Evolutionary conservation across 2,888 invertebrate species (phyloP), one percentile per base, ranked within the genome.

Genomic region (Junonia oenone): DNA sequence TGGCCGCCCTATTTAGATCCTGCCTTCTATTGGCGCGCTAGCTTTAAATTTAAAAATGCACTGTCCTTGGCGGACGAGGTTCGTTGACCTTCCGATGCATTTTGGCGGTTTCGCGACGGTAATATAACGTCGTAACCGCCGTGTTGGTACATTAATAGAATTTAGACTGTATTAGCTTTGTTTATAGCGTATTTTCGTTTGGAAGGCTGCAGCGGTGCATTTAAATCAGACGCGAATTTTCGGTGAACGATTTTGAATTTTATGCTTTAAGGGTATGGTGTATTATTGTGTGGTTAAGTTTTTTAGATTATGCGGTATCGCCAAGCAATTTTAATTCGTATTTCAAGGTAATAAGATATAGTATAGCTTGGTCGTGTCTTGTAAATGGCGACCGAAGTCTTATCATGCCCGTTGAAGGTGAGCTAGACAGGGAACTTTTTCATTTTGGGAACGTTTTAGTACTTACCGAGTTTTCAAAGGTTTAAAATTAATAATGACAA

Each of bases 31-130:
- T 86, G 88, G 88, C 76, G 81, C 79, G 88, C 89, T 88, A 90
- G 84, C 81, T 79, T 87, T 80, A 78, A 82, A 82, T 81, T 87
- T 83, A 87, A 89, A 89, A 89, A 89, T 90, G 89, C 89, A 83
- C 83, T 90, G 90, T 90, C 90, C 90, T 90, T 90, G 89, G 88
- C 73, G 78, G 70, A 72, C 73, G 59, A 71, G 76, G 89, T 83
- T 86, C 89, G 81, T 87, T 77, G 83, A 89, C 88, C 90, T 89
- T 83, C 82, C 86, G 83, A 86, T 90, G 90, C 90, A 90, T 90
- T 90, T 90, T 75, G 90, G 90, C 77, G 81, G 82, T 89, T 87
- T 80, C 71, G 62, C 56, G 64, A 68, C 68, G 68, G 70, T 68
- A 67, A 63, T 65, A 64, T 80, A 86, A 76, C 68, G 77, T 64